Conservation (phyloP, 2,113 vertebrate genomes). For the Clupea harengus region DNA sequence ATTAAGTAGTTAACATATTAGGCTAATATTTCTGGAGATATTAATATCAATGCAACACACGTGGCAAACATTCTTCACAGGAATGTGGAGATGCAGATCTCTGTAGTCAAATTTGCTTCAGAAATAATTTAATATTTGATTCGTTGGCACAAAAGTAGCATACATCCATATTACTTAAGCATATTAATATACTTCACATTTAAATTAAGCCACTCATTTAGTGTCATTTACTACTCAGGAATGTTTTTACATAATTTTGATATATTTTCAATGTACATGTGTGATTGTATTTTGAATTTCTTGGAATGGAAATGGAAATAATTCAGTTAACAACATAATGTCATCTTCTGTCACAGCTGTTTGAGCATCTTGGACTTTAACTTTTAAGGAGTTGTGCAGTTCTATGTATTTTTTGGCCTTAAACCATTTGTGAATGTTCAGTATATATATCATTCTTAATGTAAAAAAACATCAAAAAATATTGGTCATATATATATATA, state of each 20-base stretch:
- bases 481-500: not conserved
- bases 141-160: not conserved
- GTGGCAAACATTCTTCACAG: too few relatives aligned
- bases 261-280: not conserved
- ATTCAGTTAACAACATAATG: not conserved
- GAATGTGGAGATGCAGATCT: too few relatives aligned
- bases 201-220: not conserved
- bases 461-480: not conserved
- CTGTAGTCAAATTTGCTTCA: not conserved
- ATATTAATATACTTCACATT: not conserved
- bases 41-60: not conserved
- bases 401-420: not conserved
- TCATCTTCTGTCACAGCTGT: not conserved
- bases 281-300: not conserved
- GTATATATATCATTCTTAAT: not conserved
- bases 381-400: not conserved
- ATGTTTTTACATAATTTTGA: not conserved
- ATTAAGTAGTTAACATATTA: too few relatives aligned
- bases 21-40: not conserved
- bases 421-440: not conserved
- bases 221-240: not conserved
- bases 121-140: not conserved
- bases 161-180: not conserved
- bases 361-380: not conserved
- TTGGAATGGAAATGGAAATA: not conserved